Evolutionary conservation across 2,888 invertebrate genomes (phyloP).

Genomic region (Callosobruchus maculatus): DNA sequence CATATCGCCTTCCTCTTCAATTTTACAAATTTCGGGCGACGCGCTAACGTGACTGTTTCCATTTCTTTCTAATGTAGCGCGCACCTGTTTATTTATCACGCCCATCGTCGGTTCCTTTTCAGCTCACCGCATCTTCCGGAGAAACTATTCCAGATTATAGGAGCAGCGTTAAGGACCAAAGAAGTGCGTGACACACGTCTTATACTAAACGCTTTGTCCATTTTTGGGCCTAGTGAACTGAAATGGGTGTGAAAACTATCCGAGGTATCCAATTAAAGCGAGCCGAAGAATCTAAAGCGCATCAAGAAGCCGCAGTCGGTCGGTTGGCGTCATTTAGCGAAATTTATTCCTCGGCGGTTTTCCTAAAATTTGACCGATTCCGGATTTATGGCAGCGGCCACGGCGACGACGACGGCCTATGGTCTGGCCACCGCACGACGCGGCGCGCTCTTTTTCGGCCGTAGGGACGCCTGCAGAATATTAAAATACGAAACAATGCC

Average conservation of each 20-base stretch:
- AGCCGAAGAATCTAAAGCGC: constrained; percentile 1
- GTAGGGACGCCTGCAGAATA: constrained; percentile 47
- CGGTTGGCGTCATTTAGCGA: constrained; percentile 8
- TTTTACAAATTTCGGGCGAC: no score
- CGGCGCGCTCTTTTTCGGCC: constrained; percentile 6
- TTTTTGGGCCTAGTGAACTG: no score
- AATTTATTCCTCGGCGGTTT: constrained; percentile 18
- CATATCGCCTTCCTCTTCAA: no score
- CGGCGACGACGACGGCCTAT: background rate
- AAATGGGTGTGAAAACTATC: constrained; percentile 12
- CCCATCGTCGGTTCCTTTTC: no score
- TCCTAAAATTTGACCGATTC: constrained; percentile 24
- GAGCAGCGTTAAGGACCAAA: no score
- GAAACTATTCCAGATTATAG: no score
- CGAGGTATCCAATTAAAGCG: constrained; percentile 21
- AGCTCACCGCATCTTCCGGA: no score
- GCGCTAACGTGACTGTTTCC: no score
- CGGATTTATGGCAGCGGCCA: background rate
- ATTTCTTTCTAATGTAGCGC: no score
- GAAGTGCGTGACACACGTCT: no score
- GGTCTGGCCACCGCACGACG: constrained; percentile 13
- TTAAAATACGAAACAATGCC: constrained; percentile 50
- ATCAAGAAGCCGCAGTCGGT: background rate
- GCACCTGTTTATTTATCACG: no score
- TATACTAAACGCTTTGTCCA: no score